A percentile compares a stretch with the other conserved stretches of the same genome.
Conservation (phyloP, 2,113 vertebrate genomes). For the Ondatra zibethicus region DNA sequence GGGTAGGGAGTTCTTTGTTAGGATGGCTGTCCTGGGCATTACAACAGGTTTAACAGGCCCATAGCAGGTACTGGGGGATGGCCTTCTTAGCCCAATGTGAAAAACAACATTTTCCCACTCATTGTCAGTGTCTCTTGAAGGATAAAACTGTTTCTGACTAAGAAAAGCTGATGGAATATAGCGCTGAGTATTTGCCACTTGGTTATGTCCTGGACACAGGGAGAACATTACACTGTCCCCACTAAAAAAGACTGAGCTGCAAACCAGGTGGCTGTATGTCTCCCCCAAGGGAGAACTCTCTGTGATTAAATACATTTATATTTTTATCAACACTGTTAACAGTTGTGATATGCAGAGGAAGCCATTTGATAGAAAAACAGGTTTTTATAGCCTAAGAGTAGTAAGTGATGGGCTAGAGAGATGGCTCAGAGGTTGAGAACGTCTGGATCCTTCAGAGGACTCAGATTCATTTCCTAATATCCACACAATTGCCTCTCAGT, state of each 20-base stretch:
- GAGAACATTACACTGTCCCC: not conserved
- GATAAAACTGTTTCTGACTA: not conserved
- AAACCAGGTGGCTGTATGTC: not conserved
- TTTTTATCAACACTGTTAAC: not conserved
- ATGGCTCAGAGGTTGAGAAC: not conserved
- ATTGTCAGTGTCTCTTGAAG: no score
- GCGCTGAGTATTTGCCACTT: not conserved
- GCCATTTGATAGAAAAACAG: not conserved
- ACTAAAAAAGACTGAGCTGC: not conserved
- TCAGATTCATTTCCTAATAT: not conserved
- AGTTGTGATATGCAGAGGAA: not conserved
- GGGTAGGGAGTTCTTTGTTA: not conserved
- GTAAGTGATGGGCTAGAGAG: not conserved
- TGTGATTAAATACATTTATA: not conserved
- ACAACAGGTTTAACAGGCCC: rapidly evolving
- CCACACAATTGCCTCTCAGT: not conserved
- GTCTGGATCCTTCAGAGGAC: not conserved
- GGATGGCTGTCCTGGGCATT: not conserved
- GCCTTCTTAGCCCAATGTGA: not conserved
- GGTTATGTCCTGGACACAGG: no score
- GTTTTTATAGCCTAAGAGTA: not conserved
- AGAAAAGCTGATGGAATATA: not conserved
- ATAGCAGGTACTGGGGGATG: not conserved
- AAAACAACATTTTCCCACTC: not conserved
- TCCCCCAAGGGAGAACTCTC: not conserved